Conservation (phyloP, 2,888 invertebrate species). For the Scaptomyza tumidula region DNA sequence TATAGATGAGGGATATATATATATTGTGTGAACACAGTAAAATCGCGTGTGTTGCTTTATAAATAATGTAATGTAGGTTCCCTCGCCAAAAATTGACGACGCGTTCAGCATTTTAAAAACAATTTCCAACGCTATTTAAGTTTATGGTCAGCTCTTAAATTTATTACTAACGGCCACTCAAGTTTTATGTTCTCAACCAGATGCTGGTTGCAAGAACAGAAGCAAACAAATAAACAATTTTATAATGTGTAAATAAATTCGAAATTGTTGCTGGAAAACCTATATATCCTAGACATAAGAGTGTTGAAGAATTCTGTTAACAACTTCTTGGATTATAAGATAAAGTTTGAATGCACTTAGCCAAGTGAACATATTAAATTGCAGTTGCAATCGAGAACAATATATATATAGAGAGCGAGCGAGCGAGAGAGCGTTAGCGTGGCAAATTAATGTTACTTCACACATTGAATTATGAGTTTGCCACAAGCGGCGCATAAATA, state of each 20-base stretch:
- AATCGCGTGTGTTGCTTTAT: constrained; percentile 65
- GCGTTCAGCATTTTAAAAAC: constrained; percentile 54
- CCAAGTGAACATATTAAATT: constrained; percentile 71
- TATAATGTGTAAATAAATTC: not conserved
- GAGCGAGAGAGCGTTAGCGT: too few relatives aligned
- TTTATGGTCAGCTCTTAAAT: constrained; percentile 48
- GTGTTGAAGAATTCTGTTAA: not conserved
- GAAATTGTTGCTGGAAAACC: not conserved
- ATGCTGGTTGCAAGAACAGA: not conserved
- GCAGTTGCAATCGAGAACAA: constrained; percentile 38
- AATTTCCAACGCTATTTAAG: constrained; percentile 48
- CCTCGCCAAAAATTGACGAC: constrained; percentile 26
- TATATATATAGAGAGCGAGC: too few relatives aligned
- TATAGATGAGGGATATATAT: constrained; percentile 20
- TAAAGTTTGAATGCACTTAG: constrained; percentile 25
- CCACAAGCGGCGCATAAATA: constrained; percentile 81
- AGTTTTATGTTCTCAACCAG: constrained; percentile 29
- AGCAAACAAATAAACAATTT: not conserved
- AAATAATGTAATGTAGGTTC: constrained; percentile 51
- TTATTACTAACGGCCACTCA: constrained; percentile 54
- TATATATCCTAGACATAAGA: constrained; percentile 57
- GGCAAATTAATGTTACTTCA: constrained; percentile 70
- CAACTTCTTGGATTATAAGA: constrained; percentile 1
- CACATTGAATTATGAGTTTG: constrained; percentile 75
- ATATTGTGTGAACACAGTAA: constrained; percentile 23